phyloP scores from a whole-genome alignment of 2,797 vertebrate species.

The Chrosomus eos region DNA sequence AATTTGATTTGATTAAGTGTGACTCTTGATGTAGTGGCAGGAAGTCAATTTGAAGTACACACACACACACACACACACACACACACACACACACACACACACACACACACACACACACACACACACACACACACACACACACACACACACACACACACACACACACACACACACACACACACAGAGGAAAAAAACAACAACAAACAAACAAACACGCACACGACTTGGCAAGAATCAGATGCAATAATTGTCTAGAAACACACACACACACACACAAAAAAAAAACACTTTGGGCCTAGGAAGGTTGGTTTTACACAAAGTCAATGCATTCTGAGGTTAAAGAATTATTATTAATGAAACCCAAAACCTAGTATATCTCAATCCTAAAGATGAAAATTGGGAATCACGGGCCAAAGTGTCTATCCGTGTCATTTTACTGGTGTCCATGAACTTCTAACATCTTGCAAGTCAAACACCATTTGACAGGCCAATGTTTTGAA shows the following conservation, averaged over 20 bases:
- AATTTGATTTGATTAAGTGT: background rate
- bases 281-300: background rate
- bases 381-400: background rate
- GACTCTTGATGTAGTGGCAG: background rate
- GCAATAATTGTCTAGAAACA: background rate
- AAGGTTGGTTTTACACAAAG: constrained; percentile 1
- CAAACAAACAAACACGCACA: fast-evolving
- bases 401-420: background rate
- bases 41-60: background rate
- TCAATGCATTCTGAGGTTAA: constrained; percentile 25
- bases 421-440: constrained; percentile 14
- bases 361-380: constrained; percentile 15
- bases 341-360: constrained; percentile 12
- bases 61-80: too few species aligned
- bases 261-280: background rate
- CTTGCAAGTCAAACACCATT: constrained; percentile 32
- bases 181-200: too few species aligned
- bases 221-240: background rate
- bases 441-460: constrained; percentile 41
- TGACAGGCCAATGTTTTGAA: constrained; percentile 50
- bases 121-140: too few species aligned
- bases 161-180: too few species aligned
- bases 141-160: too few species aligned
- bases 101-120: too few species aligned
- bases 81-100: too few species aligned